Evolutionary conservation across 2,888 invertebrate species (phyloP).

Genomic region (Folsomia candida): DNA sequence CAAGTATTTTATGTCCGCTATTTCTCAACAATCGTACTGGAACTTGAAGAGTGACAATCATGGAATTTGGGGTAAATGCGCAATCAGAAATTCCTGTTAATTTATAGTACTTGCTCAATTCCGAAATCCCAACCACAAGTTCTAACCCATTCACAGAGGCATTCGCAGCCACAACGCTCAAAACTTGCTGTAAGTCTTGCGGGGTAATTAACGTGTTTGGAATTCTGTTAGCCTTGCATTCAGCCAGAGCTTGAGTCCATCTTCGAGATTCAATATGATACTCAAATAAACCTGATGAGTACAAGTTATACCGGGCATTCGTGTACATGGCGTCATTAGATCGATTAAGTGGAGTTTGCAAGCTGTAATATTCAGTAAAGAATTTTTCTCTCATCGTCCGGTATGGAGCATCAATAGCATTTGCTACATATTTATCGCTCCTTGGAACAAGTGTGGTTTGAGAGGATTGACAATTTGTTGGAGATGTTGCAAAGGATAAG

Average conservation of each 20-base stretch:
- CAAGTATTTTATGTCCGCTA: not conserved
- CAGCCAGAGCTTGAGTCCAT: not conserved
- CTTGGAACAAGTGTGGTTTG: not conserved
- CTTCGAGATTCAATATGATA: not conserved
- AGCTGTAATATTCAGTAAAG: not conserved
- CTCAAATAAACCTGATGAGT: not conserved
- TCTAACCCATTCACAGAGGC: not conserved
- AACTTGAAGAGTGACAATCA: not conserved
- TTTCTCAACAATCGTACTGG: not conserved
- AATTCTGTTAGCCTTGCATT: not conserved
- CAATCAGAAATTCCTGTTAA: not conserved
- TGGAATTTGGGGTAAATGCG: not conserved
- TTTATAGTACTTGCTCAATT: not conserved
- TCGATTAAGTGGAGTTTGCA: conserved; percentile 1
- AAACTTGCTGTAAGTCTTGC: not conserved
- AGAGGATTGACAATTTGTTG: not conserved
- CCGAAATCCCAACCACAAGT: not conserved
- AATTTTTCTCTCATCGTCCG: conserved; percentile 2
- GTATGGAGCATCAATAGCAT: not conserved
- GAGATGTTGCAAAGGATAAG: not conserved
- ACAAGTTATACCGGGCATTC: not conserved
- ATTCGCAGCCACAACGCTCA: not conserved
- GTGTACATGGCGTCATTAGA: conserved; percentile 1
- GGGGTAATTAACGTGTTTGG: not conserved
- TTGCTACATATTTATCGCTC: not conserved